phyloP scores from a whole-genome alignment of 1,140 invertebrate genomes.

The Zelostemma sp. region DNA sequence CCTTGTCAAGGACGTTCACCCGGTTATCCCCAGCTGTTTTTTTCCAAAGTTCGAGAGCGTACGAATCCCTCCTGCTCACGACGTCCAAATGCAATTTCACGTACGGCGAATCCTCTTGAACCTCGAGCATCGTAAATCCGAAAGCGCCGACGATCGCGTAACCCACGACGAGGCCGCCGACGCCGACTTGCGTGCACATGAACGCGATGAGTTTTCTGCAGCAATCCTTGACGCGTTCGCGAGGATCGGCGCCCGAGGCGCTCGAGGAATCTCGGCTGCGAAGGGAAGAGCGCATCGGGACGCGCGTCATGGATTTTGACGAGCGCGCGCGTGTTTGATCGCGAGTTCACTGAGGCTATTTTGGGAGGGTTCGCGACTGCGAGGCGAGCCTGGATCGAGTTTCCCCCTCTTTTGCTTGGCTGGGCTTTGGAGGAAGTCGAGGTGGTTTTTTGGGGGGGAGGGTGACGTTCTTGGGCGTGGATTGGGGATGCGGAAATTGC shows the following conservation, averaged over 20 bases:
- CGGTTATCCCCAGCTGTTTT: conserved; percentile 70
- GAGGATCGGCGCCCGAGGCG: conserved; percentile 75
- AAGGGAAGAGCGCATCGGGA: conserved; percentile 68
- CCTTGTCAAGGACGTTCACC: conserved; percentile 83
- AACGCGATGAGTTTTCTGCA: conserved; percentile 88
- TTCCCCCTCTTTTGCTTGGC: no score
- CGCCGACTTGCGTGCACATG: conserved; percentile 95
- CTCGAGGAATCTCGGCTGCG: conserved; percentile 79
- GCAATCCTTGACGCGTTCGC: conserved; percentile 83
- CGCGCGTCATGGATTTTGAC: conserved; percentile 59
- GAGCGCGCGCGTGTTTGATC: no score
- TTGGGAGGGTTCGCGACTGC: no score
- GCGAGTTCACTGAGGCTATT: no score
- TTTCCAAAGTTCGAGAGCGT: conserved; percentile 79
- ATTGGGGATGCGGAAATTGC: no score
- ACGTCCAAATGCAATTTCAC: conserved; percentile 66
- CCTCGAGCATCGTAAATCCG: conserved; percentile 90
- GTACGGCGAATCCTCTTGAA: conserved; percentile 73
- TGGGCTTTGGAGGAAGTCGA: no score
- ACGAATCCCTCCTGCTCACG: conserved; percentile 68
- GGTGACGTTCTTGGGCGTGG: no score
- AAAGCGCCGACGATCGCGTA: conserved; percentile 96
- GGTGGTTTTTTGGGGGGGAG: no score
- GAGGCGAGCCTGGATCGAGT: no score
- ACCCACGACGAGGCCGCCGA: conserved; percentile 93